Evolutionary conservation across 2,888 invertebrate genomes (phyloP).

Genomic region (Folsomia manolachei): DNA sequence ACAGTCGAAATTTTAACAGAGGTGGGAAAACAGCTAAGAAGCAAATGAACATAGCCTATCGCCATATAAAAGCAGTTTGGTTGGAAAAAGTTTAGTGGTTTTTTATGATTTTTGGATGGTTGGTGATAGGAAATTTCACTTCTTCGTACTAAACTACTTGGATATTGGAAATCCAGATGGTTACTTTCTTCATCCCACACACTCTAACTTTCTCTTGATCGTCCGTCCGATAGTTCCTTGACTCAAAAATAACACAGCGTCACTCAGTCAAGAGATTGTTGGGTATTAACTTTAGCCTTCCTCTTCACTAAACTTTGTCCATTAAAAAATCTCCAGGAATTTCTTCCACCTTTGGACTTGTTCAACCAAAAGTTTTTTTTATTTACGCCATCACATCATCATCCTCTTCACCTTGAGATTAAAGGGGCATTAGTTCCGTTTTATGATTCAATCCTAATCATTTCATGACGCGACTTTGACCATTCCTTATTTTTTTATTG

Average conservation of each 20-base stretch:
- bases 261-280: slow-evolving; percentile 3
- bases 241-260: slow-evolving; percentile 14
- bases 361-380: background rate
- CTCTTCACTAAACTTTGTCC: background rate
- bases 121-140: no score
- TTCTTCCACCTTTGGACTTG: background rate
- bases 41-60: no score
- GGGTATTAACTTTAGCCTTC: slow-evolving; percentile 5
- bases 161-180: slow-evolving; percentile 17
- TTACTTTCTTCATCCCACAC: slow-evolving; percentile 9
- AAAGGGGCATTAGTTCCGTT: background rate
- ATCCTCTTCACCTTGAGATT: slow-evolving; percentile 12
- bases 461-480: no score
- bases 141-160: no score
- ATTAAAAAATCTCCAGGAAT: slow-evolving; percentile 10
- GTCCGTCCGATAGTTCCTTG: no score
- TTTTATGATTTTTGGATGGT: no score
- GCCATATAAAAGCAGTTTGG: no score
- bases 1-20: background rate
- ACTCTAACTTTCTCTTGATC: slow-evolving; percentile 1
- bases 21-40: background rate
- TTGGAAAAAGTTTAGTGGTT: no score
- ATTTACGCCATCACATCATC: slow-evolving; percentile 8
- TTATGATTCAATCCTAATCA: background rate
- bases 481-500: no score